Percentiles rank a stretch among this genome's conserved stretches.
Evolutionary conservation across 2,797 vertebrate genomes (phyloP).

Genomic region (Momotus momota): DNA sequence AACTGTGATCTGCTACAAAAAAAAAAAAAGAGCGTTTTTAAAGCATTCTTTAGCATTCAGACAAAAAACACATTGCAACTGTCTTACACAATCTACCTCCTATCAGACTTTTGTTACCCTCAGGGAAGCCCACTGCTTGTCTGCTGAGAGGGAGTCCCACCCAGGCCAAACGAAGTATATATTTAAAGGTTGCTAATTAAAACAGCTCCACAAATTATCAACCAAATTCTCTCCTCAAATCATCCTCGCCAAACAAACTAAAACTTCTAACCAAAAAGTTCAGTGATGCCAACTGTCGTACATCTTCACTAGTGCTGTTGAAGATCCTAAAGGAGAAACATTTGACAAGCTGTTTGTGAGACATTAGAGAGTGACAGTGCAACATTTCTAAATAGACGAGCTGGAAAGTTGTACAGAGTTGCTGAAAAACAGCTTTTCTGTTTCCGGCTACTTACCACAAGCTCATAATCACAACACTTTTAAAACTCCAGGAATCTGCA

Average conservation of each 20-base stretch:
- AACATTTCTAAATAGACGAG: not conserved
- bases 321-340: slow-evolving; percentile 24
- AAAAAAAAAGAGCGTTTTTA: not conserved
- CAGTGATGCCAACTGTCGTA: not conserved
- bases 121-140: not conserved
- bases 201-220: not conserved
- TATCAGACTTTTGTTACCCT: not conserved
- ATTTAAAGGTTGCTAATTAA: not conserved
- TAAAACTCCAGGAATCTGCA: slow-evolving; percentile 59
- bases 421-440: slow-evolving; percentile 39
- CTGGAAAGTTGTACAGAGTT: not conserved
- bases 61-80: not conserved
- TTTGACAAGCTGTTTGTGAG: not conserved
- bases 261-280: not conserved
- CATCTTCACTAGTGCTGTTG: not conserved
- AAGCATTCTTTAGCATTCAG: not conserved
- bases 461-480: slow-evolving; percentile 32
- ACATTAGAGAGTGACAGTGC: not conserved
- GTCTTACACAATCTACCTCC: not conserved
- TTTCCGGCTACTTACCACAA: slow-evolving; percentile 43
- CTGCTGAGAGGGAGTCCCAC: not conserved
- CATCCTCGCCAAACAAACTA: not conserved
- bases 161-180: not conserved
- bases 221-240: not conserved
- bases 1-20: not conserved